Conservation (phyloP, 2,888 invertebrate species). For the Eulithis testata region DNA sequence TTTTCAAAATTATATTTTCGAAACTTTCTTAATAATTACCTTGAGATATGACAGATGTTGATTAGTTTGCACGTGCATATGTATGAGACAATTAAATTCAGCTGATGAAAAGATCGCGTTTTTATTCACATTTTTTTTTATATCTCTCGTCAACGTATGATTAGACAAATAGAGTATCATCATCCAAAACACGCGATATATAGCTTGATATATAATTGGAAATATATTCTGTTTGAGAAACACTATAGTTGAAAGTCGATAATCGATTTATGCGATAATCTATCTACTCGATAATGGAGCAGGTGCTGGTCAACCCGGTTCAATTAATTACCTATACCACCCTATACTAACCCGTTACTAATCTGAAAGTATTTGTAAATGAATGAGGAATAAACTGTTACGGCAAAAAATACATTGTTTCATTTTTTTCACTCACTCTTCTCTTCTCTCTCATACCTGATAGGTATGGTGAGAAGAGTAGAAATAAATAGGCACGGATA, state of each 20-base stretch:
- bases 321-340: conserved; percentile 14
- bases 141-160: conserved; percentile 27
- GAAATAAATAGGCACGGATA: too few relatives aligned
- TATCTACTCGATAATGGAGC: conserved; percentile 44
- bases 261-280: conserved; percentile 51
- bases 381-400: too few relatives aligned
- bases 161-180: conserved; percentile 35
- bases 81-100: conserved; percentile 20
- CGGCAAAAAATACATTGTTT: not conserved
- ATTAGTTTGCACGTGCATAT: conserved; percentile 11
- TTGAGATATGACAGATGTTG: conserved; percentile 13
- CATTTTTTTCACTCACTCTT: too few relatives aligned
- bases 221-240: conserved; percentile 41
- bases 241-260: conserved; percentile 49
- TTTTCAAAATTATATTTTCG: not conserved
- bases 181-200: conserved; percentile 38
- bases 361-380: not conserved
- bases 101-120: conserved; percentile 29
- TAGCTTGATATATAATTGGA: conserved; percentile 44
- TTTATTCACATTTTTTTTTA: conserved; percentile 8
- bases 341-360: not conserved
- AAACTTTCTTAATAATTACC: conserved; percentile 10
- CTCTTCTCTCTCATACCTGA: too few relatives aligned
- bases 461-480: too few relatives aligned
- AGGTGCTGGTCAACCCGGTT: conserved; percentile 13